Evolutionary conservation across 1,140 invertebrate species (phyloP).

Genomic region (Brachionus asplanchnoidis): DNA sequence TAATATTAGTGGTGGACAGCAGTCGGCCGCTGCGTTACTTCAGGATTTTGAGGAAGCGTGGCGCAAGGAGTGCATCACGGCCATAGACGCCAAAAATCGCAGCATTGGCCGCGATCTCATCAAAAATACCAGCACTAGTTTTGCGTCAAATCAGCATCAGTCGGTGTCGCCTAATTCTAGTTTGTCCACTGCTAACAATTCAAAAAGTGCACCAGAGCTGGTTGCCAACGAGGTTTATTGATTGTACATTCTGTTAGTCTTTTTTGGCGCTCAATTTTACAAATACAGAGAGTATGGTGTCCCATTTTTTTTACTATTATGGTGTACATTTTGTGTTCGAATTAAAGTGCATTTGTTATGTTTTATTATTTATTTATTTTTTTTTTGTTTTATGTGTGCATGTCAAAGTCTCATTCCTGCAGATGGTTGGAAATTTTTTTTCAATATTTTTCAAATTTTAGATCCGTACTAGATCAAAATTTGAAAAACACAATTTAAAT

Average conservation of each 20-base stretch:
- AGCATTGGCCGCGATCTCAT: constrained; percentile 8
- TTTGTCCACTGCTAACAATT: neutral
- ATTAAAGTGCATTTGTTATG: constrained; percentile 6
- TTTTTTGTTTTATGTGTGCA: neutral
- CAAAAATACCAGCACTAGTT: neutral
- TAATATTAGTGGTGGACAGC: neutral
- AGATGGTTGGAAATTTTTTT: neutral
- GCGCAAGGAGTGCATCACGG: constrained; percentile 25
- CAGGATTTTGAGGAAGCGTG: constrained; percentile 34
- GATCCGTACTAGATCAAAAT: constrained; percentile 14
- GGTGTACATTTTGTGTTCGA: neutral
- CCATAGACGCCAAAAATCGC: constrained; percentile 32
- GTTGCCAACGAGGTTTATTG: neutral
- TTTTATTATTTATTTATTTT: neutral
- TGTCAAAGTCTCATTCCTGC: neutral
- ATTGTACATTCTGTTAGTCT: neutral
- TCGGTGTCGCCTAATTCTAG: neutral
- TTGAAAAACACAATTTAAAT: neutral
- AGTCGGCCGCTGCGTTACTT: neutral
- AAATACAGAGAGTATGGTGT: neutral
- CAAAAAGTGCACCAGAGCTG: neutral
- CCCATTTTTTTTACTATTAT: neutral
- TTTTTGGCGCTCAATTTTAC: neutral
- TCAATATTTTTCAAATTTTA: neutral
- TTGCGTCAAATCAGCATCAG: neutral